Percentiles rank a stretch among this genome's conserved stretches.
Conservation (phyloP, 2,888 invertebrate genomes). For the Zhengitettix transpicula region DNA sequence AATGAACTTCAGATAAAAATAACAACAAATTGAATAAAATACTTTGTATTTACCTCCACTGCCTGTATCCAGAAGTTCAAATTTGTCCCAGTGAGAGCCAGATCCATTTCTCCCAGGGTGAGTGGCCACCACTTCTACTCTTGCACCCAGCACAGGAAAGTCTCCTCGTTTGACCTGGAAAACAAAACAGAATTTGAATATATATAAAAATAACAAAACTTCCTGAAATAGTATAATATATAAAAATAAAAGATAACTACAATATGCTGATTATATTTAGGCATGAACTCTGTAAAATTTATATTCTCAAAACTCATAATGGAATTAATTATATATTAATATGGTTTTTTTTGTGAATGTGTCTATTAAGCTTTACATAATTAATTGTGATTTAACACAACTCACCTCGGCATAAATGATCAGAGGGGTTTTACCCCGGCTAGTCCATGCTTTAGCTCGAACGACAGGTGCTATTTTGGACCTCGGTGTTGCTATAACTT, state of each 20-base stretch:
- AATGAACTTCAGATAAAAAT: no score
- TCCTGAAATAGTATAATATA: no score
- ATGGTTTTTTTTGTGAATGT: no score
- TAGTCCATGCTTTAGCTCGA: slow-evolving; percentile 31
- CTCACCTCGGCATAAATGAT: slow-evolving; percentile 33
- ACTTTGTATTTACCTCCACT: slow-evolving; percentile 25
- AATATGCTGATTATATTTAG: no score
- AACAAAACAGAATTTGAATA: no score
- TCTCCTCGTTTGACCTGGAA: slow-evolving; percentile 29
- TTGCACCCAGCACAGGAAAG: slow-evolving; percentile 36
- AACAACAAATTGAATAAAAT: no score
- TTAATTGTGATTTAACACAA: not conserved
- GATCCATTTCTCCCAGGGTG: slow-evolving; percentile 17
- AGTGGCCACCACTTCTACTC: slow-evolving; percentile 35
- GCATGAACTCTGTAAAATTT: no score
- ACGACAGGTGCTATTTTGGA: slow-evolving; percentile 27
- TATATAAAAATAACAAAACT: no score
- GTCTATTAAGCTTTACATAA: no score
- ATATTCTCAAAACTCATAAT: no score
- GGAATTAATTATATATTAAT: no score
- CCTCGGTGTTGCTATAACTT: slow-evolving; percentile 38
- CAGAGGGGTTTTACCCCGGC: slow-evolving; percentile 26
- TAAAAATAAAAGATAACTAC: no score
- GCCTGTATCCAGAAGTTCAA: slow-evolving; percentile 39
- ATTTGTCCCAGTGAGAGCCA: slow-evolving; percentile 19